These are phyloP conservation scores for Rapana venosa DNA, from an alignment of 2,888 invertebrate genomes.

Conservation along the genomic window DNA sequence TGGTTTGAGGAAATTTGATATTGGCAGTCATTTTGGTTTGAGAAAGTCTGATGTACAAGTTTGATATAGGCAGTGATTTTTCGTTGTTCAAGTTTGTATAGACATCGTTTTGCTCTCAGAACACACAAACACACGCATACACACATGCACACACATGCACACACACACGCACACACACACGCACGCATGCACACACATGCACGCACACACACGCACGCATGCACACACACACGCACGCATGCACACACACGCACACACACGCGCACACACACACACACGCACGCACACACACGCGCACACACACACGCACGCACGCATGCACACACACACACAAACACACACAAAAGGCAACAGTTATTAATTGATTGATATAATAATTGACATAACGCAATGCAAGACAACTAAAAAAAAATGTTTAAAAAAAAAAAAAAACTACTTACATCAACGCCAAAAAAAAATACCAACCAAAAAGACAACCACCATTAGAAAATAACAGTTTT, in stretches of 20 bases:
- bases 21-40: no score
- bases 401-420: no score
- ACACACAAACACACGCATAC: neutral
- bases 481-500: no score
- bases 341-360: neutral
- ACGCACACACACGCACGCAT: neutral
- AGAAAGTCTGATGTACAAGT: no score
- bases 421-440: no score
- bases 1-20: no score
- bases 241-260: constrained; percentile 16
- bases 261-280: neutral
- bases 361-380: no score
- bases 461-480: no score
- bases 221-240: constrained; percentile 11
- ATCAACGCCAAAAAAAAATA: no score
- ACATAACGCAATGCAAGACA: no score
- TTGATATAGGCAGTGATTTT: no score
- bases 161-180: neutral
- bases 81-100: neutral
- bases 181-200: neutral
- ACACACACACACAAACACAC: neutral
- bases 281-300: neutral
- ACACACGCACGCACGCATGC: neutral
- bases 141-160: neutral
- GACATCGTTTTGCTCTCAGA: neutral